Conservation (phyloP, 1,140 invertebrate genomes). For the Wiebesia pumilae region DNA sequence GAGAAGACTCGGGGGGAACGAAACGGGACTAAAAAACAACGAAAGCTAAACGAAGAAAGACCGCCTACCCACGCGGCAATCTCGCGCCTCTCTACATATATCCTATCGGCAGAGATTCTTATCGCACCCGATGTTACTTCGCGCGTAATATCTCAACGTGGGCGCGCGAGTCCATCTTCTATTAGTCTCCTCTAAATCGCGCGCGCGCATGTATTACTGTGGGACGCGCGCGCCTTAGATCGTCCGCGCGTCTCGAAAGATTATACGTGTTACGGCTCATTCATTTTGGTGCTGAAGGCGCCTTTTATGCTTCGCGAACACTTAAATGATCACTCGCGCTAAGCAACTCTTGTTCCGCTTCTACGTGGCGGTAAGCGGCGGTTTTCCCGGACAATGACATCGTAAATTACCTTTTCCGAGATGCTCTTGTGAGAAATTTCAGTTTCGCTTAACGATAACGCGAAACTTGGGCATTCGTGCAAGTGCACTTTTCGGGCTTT, state of each 20-base stretch:
- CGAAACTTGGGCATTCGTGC: not conserved
- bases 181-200: constrained; percentile 7
- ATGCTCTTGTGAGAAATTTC: not conserved
- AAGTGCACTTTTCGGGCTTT: too few species aligned
- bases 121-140: constrained; percentile 22
- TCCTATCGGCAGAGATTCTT: constrained; percentile 10
- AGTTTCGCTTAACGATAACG: not conserved
- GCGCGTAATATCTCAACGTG: constrained; percentile 31
- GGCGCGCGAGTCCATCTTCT: constrained; percentile 23
- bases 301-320: not conserved
- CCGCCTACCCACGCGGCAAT: constrained; percentile 19
- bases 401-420: not conserved
- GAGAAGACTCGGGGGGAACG: not conserved
- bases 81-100: not conserved
- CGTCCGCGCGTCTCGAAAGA: not conserved
- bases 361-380: too few species aligned
- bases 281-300: constrained; percentile 6
- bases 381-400: not conserved
- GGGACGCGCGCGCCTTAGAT: too few species aligned
- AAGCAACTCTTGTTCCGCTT: too few species aligned
- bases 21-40: not conserved
- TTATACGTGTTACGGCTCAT: constrained; percentile 8
- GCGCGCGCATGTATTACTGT: too few species aligned
- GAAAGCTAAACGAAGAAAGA: constrained; percentile 39
- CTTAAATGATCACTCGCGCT: not conserved